Base-by-base conservation (phyloP, 2,797 vertebrate species). In the Poecilia wingei region DNA sequence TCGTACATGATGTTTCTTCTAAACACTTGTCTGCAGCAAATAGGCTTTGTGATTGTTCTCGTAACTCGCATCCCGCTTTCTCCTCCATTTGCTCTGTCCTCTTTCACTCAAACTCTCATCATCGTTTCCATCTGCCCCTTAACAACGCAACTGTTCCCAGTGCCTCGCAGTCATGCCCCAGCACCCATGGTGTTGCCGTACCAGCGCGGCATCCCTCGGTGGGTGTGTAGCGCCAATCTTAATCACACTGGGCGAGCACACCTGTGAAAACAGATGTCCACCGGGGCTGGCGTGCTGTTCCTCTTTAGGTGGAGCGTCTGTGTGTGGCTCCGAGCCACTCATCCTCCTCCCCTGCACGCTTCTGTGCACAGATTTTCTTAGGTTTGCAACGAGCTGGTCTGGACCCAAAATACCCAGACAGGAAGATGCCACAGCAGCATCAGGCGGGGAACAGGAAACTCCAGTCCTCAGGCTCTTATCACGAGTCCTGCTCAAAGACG, bases 231-330 rank as follows among this genome's bases (percentile, higher is more conserved):
- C 87, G 83, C 91, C 93, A 89, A 85, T 94, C 93, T 94, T 96
- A 95, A 96, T 96, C 95, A 93, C 93, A 95, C 87, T 85, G 88
- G 86, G 85, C 83, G 86, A 93, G 90, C 81, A 87, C 95, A 96
- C 95, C 95, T 96, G 96, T 93, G 94, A 95, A 94, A 96, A 94
- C 95, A 96, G 95, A 96, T 96, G 96, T 96, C 95, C 93, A 80
- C 89, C 16, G 79, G 87, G 92, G 83, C 90, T 71, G 86, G 81
- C 92, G 79, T 91, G 92, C 94, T 92, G 92, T 93, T 94, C 91
- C 88, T 92, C 88, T 94, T 94, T 91, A 93, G 91, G 84, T 75
- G 85, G 84, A 85, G 86, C 33, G 87, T 91, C 76, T 84, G 89
- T 47, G 68, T 74, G 81, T 89, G 87, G 85, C 85, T 84, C 76